phyloP scores from a whole-genome alignment of 2,888 invertebrate genomes.

The Lissocephala sabroskyi region DNA sequence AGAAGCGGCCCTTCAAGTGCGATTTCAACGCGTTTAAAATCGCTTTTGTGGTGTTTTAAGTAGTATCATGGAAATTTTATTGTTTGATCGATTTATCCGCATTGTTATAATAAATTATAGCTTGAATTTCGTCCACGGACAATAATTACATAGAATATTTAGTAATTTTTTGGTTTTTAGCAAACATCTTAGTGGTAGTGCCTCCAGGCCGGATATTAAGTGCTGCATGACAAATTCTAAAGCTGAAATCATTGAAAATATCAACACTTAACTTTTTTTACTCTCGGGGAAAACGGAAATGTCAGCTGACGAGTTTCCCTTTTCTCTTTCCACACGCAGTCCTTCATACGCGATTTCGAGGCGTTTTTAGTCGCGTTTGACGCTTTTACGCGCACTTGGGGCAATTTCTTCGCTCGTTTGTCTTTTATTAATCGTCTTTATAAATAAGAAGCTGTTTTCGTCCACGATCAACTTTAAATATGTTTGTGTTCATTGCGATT shows the following conservation, averaged over 20 bases:
- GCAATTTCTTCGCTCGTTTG: background rate
- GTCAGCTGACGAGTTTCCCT: conserved; percentile 15
- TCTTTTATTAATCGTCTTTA: background rate
- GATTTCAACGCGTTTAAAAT: conserved; percentile 14
- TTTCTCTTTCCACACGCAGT: conserved; percentile 14
- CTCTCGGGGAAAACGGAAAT: too few relatives aligned
- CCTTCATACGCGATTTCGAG: conserved; percentile 6
- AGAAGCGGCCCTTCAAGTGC: background rate
- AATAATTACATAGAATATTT: conserved; percentile 3
- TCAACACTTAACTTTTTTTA: too few relatives aligned
- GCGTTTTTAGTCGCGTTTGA: conserved; percentile 16
- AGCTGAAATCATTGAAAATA: too few relatives aligned
- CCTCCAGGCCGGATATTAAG: too few relatives aligned
- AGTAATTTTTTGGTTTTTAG: background rate
- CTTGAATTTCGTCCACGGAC: background rate
- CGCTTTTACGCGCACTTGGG: conserved; percentile 3
- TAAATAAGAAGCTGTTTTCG: background rate
- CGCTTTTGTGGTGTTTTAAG: conserved; percentile 11
- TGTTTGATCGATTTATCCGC: background rate
- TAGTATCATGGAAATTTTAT: background rate
- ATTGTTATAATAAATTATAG: background rate
- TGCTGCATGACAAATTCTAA: too few relatives aligned
- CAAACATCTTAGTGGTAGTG: background rate
- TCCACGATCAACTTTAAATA: too few relatives aligned
- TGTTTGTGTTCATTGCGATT: background rate